phyloP scores from a whole-genome alignment of 37 sponge, comb jelly and placozoan species.

The Bolinopsis microptera region DNA sequence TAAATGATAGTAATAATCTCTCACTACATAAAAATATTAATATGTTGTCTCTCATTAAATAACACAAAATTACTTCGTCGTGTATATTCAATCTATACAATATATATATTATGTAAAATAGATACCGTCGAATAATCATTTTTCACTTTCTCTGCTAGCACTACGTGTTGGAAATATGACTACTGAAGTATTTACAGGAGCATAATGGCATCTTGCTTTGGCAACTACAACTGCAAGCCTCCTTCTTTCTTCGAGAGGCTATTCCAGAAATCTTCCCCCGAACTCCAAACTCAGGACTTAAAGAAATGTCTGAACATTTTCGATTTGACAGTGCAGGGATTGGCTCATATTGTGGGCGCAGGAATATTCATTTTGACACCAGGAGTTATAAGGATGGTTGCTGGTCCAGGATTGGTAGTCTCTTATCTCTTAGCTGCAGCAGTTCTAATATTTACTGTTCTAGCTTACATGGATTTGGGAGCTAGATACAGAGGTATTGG shows the following conservation, averaged over 20 bases:
- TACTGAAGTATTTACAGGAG: too few relatives aligned
- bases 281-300: not conserved
- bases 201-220: not conserved
- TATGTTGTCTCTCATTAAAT: too few relatives aligned
- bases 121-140: too few relatives aligned
- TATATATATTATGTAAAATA: too few relatives aligned
- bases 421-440: conserved; percentile 2
- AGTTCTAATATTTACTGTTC: not conserved
- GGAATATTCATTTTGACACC: conserved; percentile 17
- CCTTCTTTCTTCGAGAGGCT: not conserved
- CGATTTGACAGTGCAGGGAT: conserved; percentile 20
- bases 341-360: not conserved
- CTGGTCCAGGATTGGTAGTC: not conserved
- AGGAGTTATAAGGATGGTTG: not conserved
- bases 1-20: too few relatives aligned
- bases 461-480: conserved; percentile 1
- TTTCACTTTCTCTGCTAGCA: too few relatives aligned
- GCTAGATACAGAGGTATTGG: conserved; percentile 2
- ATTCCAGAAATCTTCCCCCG: not conserved
- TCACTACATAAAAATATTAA: too few relatives aligned
- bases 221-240: not conserved
- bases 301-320: conserved; percentile 12
- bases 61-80: too few relatives aligned
- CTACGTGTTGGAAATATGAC: too few relatives aligned
- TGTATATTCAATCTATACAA: too few relatives aligned